phyloP scores from a whole-genome alignment of 2,113 vertebrate species.

The Reinhardtius hippoglossoides region DNA sequence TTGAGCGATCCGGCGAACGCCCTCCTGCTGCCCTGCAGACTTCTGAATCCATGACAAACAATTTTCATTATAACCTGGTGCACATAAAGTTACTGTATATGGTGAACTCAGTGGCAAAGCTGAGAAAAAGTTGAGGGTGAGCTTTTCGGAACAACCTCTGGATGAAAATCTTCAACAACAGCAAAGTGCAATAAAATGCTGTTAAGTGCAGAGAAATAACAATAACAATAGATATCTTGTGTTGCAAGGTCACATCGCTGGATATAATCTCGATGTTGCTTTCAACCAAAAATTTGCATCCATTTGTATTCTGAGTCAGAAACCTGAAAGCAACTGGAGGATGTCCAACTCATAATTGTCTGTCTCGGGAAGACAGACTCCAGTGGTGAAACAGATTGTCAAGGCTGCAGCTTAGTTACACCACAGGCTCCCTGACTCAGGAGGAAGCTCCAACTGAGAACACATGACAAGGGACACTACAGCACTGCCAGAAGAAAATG shows the following conservation, averaged over 20 bases:
- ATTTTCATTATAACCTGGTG: neutral
- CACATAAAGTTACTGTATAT: neutral
- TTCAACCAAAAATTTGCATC: neutral
- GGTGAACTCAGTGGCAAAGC: neutral
- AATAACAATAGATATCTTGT: neutral
- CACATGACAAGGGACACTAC: neutral
- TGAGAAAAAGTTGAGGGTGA: neutral
- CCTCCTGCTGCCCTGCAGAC: neutral
- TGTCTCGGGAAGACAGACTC: slow-evolving; percentile 21
- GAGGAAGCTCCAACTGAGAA: slow-evolving; percentile 21
- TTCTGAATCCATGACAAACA: neutral
- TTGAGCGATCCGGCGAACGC: neutral
- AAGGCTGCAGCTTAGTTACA: slow-evolving; percentile 27
- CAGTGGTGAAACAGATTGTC: slow-evolving; percentile 29
- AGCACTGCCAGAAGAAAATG: neutral
- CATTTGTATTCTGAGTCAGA: neutral
- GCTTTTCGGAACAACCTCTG: neutral
- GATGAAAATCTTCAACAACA: too few species aligned
- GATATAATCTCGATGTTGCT: neutral
- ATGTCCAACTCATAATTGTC: slow-evolving; percentile 30
- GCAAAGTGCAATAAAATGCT: neutral
- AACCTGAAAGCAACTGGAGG: slow-evolving; percentile 3
- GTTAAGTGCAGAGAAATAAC: neutral
- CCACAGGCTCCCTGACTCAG: slow-evolving; percentile 24
- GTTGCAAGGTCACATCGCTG: neutral